Evolutionary conservation across 2,113 vertebrate species (phyloP).

Genomic region (Gallinago paraguaiae): DNA sequence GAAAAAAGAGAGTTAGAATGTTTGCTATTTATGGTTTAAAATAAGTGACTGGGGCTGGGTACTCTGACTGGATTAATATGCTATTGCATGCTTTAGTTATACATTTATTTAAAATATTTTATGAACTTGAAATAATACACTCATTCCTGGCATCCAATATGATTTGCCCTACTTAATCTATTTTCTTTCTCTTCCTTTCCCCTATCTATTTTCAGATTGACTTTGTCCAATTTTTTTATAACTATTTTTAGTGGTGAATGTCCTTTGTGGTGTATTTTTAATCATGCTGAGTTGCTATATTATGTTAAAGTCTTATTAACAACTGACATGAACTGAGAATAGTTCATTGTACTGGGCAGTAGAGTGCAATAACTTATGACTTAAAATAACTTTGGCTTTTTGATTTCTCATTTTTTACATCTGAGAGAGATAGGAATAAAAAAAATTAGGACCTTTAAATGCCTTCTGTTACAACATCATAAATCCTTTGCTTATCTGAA

Average conservation of each 20-base stretch:
- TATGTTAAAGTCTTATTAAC: constrained; percentile 60
- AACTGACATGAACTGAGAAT: constrained; percentile 31
- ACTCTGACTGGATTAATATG: neutral
- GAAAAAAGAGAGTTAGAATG: neutral
- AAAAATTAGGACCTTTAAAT: neutral
- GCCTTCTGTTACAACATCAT: neutral
- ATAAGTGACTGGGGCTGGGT: neutral
- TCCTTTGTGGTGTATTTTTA: constrained; percentile 59
- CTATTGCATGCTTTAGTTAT: neutral
- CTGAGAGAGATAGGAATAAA: neutral
- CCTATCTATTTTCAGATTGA: constrained; percentile 40
- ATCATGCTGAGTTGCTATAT: constrained; percentile 44
- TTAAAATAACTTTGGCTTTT: constrained; percentile 49
- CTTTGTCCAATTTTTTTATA: constrained; percentile 3
- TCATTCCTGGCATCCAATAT: neutral
- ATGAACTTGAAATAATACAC: constrained; percentile 23
- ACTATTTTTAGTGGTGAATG: constrained; percentile 41
- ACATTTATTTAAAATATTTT: constrained; percentile 12
- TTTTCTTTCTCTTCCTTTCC: constrained; percentile 4
- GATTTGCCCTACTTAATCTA: constrained; percentile 16
- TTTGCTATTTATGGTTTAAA: neutral
- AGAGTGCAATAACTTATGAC: constrained; percentile 37
- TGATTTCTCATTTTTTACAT: constrained; percentile 32
- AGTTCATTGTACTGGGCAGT: constrained; percentile 45
- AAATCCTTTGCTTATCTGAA: constrained; percentile 13